These are phyloP conservation scores for Limnephilus lunatus DNA, from an alignment of 2,888 invertebrate genomes.

Conservation along the genomic window DNA sequence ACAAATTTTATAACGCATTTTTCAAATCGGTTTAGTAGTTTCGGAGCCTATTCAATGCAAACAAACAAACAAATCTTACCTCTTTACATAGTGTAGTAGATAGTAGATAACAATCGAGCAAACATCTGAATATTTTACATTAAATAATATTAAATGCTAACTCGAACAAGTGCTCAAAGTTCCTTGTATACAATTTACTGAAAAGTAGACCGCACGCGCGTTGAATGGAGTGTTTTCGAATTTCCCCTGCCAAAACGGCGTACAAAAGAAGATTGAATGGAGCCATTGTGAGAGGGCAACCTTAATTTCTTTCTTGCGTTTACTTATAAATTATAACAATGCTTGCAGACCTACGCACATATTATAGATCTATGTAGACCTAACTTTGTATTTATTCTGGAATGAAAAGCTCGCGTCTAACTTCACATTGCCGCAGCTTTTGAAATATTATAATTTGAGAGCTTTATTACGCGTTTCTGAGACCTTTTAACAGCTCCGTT, in stretches of 20 bases:
- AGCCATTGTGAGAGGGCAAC: not conserved
- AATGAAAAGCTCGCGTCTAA: not conserved
- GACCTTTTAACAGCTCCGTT: not conserved
- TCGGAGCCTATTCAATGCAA: too few species aligned
- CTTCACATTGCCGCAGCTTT: constrained; percentile 2
- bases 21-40: too few species aligned
- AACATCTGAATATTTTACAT: not conserved
- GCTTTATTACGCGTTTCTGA: not conserved
- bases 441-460: not conserved
- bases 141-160: not conserved
- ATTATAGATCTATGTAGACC: not conserved
- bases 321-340: not conserved
- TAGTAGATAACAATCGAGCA: too few species aligned
- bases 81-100: too few species aligned
- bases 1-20: too few species aligned
- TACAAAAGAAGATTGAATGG: not conserved
- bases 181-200: not conserved
- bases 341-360: not conserved
- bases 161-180: not conserved
- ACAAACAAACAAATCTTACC: too few species aligned
- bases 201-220: not conserved
- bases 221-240: not conserved
- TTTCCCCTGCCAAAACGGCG: not conserved
- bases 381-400: not conserved
- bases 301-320: not conserved